Base-by-base conservation (phyloP, 1,140 invertebrate species). In the Drosophila nigromelanica region DNA sequence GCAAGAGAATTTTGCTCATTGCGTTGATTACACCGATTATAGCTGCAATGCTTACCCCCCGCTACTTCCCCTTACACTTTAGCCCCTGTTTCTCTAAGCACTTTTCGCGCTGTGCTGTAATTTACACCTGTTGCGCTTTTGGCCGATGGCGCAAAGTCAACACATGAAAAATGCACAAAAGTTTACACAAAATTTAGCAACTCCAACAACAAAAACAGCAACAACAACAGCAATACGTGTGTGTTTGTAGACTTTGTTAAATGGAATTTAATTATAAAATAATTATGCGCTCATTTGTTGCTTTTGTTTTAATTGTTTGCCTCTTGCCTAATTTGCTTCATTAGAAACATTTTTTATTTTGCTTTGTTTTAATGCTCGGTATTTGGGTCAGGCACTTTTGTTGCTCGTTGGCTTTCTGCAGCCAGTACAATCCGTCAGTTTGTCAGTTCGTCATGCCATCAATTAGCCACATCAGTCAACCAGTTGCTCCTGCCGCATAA, bases 231-330 rank as follows among this genome's bases (percentile, higher is more conserved):
- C 21, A 4, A 40, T 18, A 39, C 21, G 15, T 39, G 54, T 40
- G 40, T 43, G 35, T 67, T 47, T 64, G 58, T 50, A 67, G 77
- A 70, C 77, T 77, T 68, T 61, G 78, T 85, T 87, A 86, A 86
- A 86, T 76, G 82, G 82, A 86, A 82, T 86, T 87, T 86, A 86
- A 86, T 86, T 86, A 86, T 76, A 87, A 86, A 78, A 86, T 86
- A 86, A 86, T 86, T 86, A 87, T 76, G 76, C 82, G 81, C 82
- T 86, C 82, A 86, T 86, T 87, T 81, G 74, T 78, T 78, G 66
- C 59, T 52, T 81, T 87, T 81, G 81, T 80, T 86, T 87, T 86
- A 86, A 86, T 86, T 87, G 82, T 87, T 87, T 78, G 82, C 73
- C 74, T 82, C 86, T 86, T 81, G 82, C 81, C 69, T 87, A 82